Percentiles rank a stretch among this genome's conserved stretches.
Evolutionary conservation across 2,113 vertebrate species (phyloP).

Genomic region (Microcebus ravelobensis): DNA sequence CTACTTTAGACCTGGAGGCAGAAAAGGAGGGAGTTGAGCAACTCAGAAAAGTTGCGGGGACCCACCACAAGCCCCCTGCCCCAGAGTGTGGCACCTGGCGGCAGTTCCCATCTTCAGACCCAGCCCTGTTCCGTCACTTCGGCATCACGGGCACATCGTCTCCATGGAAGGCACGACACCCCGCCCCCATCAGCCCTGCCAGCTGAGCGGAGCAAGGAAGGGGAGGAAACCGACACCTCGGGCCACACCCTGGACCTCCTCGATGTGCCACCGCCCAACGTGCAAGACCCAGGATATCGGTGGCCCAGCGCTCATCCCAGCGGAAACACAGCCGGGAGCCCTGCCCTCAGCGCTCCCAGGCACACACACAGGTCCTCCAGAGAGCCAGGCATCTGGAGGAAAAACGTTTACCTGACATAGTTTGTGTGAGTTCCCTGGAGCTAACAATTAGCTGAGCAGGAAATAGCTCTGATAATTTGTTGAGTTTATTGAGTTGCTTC

Average conservation of each 20-base stretch:
- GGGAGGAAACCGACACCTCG: background rate
- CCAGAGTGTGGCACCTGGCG: background rate
- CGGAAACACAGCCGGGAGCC: background rate
- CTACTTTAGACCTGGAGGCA: background rate
- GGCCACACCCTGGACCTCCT: background rate
- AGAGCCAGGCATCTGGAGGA: background rate
- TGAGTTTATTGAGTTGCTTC: conserved; percentile 50
- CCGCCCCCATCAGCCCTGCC: background rate
- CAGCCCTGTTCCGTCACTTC: background rate
- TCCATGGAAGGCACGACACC: background rate
- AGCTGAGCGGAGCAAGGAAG: rapidly evolving
- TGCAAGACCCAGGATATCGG: rapidly evolving
- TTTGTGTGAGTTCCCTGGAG: conserved; percentile 35
- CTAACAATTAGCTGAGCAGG: conserved; percentile 33
- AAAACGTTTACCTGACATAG: background rate
- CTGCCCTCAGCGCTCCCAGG: background rate
- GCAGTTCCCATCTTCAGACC: background rate
- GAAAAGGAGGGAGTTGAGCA: background rate
- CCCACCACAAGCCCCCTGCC: rapidly evolving
- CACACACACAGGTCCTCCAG: background rate
- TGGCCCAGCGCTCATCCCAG: background rate
- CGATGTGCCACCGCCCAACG: background rate
- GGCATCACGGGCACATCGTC: background rate
- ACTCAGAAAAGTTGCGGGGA: background rate
- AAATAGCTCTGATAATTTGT: background rate